A percentile compares a stretch with the other conserved stretches of the same genome.
Conservation (phyloP, 2,888 invertebrate species). For the Watsonalla cultraria region DNA sequence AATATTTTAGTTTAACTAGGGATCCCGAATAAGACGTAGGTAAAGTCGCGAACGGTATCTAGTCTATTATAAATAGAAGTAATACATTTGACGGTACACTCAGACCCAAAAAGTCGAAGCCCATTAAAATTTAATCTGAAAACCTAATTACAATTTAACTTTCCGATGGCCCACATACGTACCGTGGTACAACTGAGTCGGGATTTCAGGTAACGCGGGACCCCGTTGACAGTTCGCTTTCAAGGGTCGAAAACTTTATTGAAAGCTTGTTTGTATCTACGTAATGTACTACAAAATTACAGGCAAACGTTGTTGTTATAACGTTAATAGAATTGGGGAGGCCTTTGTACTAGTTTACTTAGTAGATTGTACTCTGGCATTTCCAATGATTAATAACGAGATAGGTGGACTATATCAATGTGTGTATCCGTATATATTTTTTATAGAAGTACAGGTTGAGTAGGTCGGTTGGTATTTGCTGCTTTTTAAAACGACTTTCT, state of each 20-base stretch:
- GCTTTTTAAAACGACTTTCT: too few species aligned
- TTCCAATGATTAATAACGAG: too few species aligned
- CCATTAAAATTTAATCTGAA: slow-evolving; percentile 15
- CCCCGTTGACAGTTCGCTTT: slow-evolving; percentile 44
- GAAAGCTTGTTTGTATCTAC: slow-evolving; percentile 40
- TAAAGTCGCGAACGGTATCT: too few species aligned
- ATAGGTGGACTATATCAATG: too few species aligned
- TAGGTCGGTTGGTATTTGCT: too few species aligned
- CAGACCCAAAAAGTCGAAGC: background rate
- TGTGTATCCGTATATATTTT: too few species aligned
- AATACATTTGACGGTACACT: background rate
- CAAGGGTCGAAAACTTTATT: slow-evolving; percentile 47
- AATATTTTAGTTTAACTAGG: too few species aligned
- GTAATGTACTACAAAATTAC: background rate
- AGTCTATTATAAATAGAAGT: too few species aligned
- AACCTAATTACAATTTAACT: slow-evolving; percentile 8
- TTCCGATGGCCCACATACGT: slow-evolving; percentile 14
- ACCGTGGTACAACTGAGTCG: slow-evolving; percentile 34
- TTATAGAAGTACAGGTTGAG: too few species aligned
- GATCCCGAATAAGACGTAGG: too few species aligned
- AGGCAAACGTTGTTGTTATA: background rate
- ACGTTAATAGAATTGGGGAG: background rate
- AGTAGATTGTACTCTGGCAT: too few species aligned
- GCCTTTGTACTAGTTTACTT: too few species aligned
- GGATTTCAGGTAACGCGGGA: slow-evolving; percentile 30